Evolutionary conservation across 1,140 invertebrate genomes (phyloP), one percentile per base, ranked within the genome.

Genomic region (Ladona fulva): DNA sequence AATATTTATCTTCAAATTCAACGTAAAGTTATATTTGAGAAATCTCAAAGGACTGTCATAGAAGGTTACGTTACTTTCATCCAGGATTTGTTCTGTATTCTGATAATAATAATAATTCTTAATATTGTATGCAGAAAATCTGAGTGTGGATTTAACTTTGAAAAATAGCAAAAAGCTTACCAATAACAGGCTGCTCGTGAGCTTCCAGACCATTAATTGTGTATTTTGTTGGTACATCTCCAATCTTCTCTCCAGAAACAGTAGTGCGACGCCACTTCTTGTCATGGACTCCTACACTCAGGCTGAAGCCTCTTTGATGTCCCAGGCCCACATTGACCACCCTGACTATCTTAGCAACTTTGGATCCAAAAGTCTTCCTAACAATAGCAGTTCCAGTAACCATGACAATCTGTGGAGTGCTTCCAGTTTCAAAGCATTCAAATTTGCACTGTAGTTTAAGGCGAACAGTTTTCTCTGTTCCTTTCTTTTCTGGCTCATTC

Each of bases 131-230:
- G n/a, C n/a, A n/a, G n/a, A n/a, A n/a, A n/a, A n/a, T n/a, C n/a
- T n/a, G n/a, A n/a, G n/a, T n/a, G n/a, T n/a, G n/a, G n/a, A n/a
- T n/a, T n/a, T n/a, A n/a, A n/a, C n/a, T n/a, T n/a, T n/a, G n/a
- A n/a, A n/a, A n/a, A n/a, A n/a, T n/a, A n/a, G n/a, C n/a, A n/a
- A n/a, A n/a, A n/a, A n/a, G n/a, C n/a, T 88, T 85, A 91, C 90
- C 91, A 79, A 92, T 91, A 78, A 92, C 91, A 37, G 92, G 91
- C n/a, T 92, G 84, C 84, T 94, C 92, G 80, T 92, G 90, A 80
- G 86, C 86, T 81, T 90, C 87, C 59, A 94, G 85, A 12, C 91
- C 91, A 80, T 88, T 88, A 79, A 92, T 87, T 14, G 87, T 88
- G 80, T 93, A 93, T 79, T 89, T 87, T 42, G 90, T 90, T 14